Evolutionary conservation across 2,888 invertebrate genomes (phyloP), one percentile per base, ranked within the genome.

Genomic region (Andrena bicolor): DNA sequence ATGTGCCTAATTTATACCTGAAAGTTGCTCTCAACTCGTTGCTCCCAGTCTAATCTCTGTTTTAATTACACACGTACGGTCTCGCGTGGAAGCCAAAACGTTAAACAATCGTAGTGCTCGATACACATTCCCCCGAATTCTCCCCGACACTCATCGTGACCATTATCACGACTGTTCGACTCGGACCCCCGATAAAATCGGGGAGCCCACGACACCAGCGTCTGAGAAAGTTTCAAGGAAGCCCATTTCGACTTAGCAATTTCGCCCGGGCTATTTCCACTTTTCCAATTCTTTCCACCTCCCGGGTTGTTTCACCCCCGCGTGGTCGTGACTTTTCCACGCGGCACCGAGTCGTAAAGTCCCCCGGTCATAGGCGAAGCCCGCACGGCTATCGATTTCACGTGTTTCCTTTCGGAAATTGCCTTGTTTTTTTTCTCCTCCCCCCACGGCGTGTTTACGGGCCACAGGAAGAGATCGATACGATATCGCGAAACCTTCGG

Each of bases 351-450:
- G 76, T 85, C 88, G 84, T 86, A 87, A 88, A 87, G 82, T 78
- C 78, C 32, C 41, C 69, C 75, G 69, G 81, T 81, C 64, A 69
- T 66, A 77, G 73, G 66, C 64, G 80, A 78, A 82, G 61, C 72
- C 79, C 26, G 71, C 23, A 26, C 48, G 70, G 75, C 86, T 87
- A 89, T 90, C 88, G 89, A 90, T 90, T 90, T 86, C 86, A 65
- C 86, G 85, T 86, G 87, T 90, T 90, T 87, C 87, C 83, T 86
- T 89, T 88, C 87, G 88, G 89, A 90, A 90, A 90, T 90, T 89
- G 83, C 86, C 80, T 86, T 85, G 80, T 90, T 89, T 87, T 85
- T 79, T 80, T 76, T 66, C 28, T 41, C 49, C 75, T 56, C 58
- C 51, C 58, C 30, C 28, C 69, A 51, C 60, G 48, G 30, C 69